Conservation (phyloP, 2,797 vertebrate species). For the Peromyscus eremicus region DNA sequence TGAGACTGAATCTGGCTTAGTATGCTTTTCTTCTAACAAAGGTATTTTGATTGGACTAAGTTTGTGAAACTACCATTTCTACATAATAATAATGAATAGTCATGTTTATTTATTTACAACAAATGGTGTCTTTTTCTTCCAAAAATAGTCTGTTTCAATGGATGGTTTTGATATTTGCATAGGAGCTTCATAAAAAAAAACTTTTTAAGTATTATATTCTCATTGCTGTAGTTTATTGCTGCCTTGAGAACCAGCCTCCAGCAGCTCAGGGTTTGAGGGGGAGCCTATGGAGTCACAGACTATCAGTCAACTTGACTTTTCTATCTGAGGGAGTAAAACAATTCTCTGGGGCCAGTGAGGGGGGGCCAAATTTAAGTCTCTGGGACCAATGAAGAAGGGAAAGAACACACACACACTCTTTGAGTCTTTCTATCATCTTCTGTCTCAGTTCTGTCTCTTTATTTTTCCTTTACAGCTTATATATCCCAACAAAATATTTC, state of each 20-base stretch:
- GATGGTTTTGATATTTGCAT: background rate
- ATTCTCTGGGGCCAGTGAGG: too few relatives aligned
- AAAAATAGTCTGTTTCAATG: background rate
- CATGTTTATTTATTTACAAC: constrained; percentile 62
- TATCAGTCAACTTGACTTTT: background rate
- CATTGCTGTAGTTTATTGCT: background rate
- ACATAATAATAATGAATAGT: constrained; percentile 16
- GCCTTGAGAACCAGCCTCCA: background rate
- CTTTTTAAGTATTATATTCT: background rate
- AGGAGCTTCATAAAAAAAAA: background rate
- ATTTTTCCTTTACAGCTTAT: too few relatives aligned
- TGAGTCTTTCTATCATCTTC: too few relatives aligned
- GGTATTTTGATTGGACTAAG: background rate
- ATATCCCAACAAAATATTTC: too few relatives aligned
- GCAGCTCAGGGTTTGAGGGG: background rate
- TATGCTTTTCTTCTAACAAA: background rate
- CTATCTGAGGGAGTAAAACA: too few relatives aligned
- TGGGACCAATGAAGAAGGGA: too few relatives aligned
- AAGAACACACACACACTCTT: too few relatives aligned
- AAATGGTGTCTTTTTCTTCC: background rate
- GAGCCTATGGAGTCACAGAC: background rate
- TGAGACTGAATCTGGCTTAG: constrained; percentile 12
- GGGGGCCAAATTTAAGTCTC: too few relatives aligned
- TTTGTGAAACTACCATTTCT: constrained; percentile 15
- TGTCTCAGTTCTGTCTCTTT: too few relatives aligned